A percentile compares a stretch with the other conserved stretches of the same genome.
Conservation (phyloP, 2,113 vertebrate species). For the Desmodus rotundus region DNA sequence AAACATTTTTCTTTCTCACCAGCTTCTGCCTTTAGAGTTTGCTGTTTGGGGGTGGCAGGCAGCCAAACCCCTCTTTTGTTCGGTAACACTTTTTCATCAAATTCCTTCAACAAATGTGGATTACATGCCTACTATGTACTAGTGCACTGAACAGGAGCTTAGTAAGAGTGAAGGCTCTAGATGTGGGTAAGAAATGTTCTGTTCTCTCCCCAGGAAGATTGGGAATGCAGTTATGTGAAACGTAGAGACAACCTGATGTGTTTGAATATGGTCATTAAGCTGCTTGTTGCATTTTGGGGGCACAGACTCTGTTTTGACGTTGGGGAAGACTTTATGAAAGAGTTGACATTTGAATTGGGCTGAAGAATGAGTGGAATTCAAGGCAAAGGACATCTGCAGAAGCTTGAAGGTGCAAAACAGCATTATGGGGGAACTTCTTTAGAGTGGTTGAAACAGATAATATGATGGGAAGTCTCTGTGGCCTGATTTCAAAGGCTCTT, state of each 20-base stretch:
- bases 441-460: neutral
- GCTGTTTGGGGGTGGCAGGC: too few relatives aligned
- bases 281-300: neutral
- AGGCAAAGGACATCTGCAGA: neutral
- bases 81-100: neutral
- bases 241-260: neutral
- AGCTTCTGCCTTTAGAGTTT: too few relatives aligned
- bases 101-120: neutral
- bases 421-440: neutral
- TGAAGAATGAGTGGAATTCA: neutral
- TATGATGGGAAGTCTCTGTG: neutral
- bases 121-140: neutral
- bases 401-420: neutral
- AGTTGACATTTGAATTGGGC: neutral
- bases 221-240: neutral
- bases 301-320: neutral
- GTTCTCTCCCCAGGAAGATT: neutral
- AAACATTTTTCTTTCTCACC: too few relatives aligned
- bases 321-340: neutral
- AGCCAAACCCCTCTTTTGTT: too few relatives aligned
- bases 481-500: neutral
- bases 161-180: neutral
- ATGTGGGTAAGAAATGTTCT: neutral
- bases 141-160: neutral
- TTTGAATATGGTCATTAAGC: neutral